Evolutionary conservation across 2,888 invertebrate species (phyloP).

Genomic region (Zaprionus obscuricornis): DNA sequence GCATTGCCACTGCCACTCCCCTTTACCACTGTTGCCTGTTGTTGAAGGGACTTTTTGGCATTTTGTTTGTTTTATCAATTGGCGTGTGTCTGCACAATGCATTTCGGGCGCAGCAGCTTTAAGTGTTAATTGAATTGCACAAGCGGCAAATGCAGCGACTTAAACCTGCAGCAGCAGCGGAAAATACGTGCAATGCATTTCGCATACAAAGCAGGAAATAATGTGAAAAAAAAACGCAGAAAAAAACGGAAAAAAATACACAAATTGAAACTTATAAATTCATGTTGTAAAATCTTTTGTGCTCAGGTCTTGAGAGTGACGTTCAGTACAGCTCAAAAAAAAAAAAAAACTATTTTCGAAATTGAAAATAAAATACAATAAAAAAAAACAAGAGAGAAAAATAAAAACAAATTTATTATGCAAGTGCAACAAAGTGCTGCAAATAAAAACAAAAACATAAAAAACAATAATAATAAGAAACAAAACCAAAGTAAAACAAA

Average conservation of each 20-base stretch:
- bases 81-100: slow-evolving; percentile 58
- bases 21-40: neutral
- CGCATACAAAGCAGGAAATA: neutral
- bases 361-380: slow-evolving; percentile 11
- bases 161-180: slow-evolving; percentile 21
- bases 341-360: neutral
- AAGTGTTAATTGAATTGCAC: slow-evolving; percentile 68
- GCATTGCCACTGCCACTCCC: neutral
- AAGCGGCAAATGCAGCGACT: neutral
- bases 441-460: slow-evolving; percentile 13
- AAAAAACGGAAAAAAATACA: neutral
- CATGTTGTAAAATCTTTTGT: too few relatives aligned
- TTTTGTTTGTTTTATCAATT: slow-evolving; percentile 68
- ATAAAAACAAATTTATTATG: slow-evolving; percentile 46
- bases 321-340: neutral
- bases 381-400: slow-evolving; percentile 10
- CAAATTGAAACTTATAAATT: too few relatives aligned
- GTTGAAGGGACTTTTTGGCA: slow-evolving; percentile 29
- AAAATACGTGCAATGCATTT: neutral
- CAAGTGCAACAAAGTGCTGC: slow-evolving; percentile 56
- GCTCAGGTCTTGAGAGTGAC: slow-evolving; percentile 39
- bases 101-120: slow-evolving; percentile 57
- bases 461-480: slow-evolving; percentile 13
- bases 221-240: too few relatives aligned
- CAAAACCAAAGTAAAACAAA: slow-evolving; percentile 43